Evolutionary conservation across 2,113 vertebrate species (phyloP), one percentile per base, ranked within the genome.

Genomic region (Engystomops pustulosus): DNA sequence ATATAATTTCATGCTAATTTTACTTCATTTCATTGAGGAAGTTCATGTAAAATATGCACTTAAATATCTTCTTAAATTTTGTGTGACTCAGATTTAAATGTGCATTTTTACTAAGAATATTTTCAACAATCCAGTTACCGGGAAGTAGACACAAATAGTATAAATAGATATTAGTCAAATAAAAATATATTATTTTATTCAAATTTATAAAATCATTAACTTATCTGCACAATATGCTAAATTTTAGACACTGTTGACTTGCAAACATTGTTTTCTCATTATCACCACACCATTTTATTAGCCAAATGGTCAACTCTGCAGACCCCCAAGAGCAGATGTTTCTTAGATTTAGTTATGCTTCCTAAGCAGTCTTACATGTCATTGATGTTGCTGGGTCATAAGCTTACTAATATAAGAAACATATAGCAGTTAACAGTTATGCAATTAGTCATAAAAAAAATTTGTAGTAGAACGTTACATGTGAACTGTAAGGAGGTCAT

Each of bases 201-300:
- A 30, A 3, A 47, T 2, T 15, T n/a, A n/a, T n/a, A n/a, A n/a
- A n/a, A n/a, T n/a, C n/a, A n/a, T n/a, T n/a, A n/a, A n/a, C n/a
- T n/a, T n/a, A n/a, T n/a, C n/a, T 27, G 20, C 3, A 60, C 0
- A 60, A 7, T 20, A 23, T 62, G 6, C 3, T 30, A 25, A 60
- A 4, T 2, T n/a, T 2, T 12, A 7, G 18, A 32, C 3, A 38
- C 1, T 49, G 18, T 38, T 77, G 49, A 77, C 34, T 58, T 8
- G 9, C 20, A 77, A 55, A 23, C 7, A 77, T 38, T 58, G 18
- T 51, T 15, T 77, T 55, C 51, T 77, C 49, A 77, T 77, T 55
- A 23, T 77, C 27, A 20, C 49, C 32, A 5, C 17, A 51, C 51
- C 15, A 51, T 75, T 49, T 32, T 17, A n/a, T 36, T 8, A 47